Conservation (phyloP, 2,113 vertebrate genomes). For the Microcebus murinus region DNA sequence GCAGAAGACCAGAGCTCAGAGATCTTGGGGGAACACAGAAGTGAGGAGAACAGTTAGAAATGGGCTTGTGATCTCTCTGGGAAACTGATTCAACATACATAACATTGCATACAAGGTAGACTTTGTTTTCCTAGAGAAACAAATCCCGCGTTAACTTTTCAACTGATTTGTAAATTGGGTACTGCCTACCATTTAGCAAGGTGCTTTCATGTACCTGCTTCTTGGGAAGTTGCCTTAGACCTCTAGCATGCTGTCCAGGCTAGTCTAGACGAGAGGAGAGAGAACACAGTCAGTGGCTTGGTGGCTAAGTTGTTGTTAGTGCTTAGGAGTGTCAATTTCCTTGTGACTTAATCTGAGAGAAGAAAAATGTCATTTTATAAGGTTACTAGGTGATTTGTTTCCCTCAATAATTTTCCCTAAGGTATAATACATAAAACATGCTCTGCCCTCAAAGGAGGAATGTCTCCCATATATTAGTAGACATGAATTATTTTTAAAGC, state of each 20-base stretch:
- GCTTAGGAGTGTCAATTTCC: background rate
- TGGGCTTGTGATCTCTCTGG: background rate
- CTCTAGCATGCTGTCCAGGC: background rate
- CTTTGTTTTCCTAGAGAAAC: background rate
- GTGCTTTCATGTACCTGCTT: background rate
- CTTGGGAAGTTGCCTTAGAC: background rate
- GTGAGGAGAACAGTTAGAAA: background rate
- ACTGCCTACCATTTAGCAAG: background rate
- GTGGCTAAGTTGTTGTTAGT: background rate
- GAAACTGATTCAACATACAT: background rate
- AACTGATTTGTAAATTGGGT: background rate
- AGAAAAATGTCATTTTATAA: conserved; percentile 17
- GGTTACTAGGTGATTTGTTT: background rate
- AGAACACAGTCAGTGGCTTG: background rate
- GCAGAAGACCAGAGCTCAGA: background rate
- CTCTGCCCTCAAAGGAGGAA: background rate
- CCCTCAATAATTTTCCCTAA: background rate
- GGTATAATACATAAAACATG: background rate
- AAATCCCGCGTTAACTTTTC: background rate
- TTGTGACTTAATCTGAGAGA: background rate
- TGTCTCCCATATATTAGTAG: background rate
- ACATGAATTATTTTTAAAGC: conserved; percentile 26
- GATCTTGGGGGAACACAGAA: background rate
- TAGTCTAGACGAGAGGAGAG: background rate
- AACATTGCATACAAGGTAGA: background rate